Percentiles rank a stretch among this genome's conserved stretches.
Conservation (phyloP, 2,888 invertebrate species). For the Coelinius sp. region DNA sequence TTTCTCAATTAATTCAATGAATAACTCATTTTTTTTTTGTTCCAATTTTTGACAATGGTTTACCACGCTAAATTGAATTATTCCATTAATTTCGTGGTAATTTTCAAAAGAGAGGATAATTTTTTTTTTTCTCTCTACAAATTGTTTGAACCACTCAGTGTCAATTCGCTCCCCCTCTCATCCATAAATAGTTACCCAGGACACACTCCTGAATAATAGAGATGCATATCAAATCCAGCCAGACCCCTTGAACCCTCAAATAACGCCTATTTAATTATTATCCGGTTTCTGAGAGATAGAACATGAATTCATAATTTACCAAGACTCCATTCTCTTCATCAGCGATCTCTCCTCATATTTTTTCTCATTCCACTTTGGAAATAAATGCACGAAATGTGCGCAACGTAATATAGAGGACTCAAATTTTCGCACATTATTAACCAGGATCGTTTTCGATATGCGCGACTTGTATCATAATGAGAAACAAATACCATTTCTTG, state of each 20-base stretch:
- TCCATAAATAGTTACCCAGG: slow-evolving; percentile 31
- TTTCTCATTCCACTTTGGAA: background rate
- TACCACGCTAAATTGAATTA: too few relatives aligned
- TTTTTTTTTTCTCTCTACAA: slow-evolving; percentile 19
- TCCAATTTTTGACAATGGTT: background rate
- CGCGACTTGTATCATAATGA: slow-evolving; percentile 30
- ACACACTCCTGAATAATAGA: slow-evolving; percentile 49
- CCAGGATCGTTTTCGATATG: slow-evolving; percentile 33
- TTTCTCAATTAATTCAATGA: background rate
- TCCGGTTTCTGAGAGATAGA: slow-evolving; percentile 47
- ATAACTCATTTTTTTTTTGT: slow-evolving; percentile 8
- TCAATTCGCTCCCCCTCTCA: background rate
- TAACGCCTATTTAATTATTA: slow-evolving; percentile 52
- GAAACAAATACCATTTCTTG: slow-evolving; percentile 42
- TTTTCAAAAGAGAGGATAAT: background rate
- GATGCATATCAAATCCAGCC: slow-evolving; percentile 45
- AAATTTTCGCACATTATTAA: slow-evolving; percentile 48
- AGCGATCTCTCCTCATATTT: background rate
- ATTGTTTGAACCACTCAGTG: slow-evolving; percentile 16
- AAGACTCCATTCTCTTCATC: slow-evolving; percentile 34
- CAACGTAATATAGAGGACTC: slow-evolving; percentile 11
- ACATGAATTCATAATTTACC: slow-evolving; percentile 50
- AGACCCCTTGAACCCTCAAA: slow-evolving; percentile 33
- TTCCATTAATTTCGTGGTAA: background rate
- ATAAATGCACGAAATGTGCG: too few relatives aligned